Base-by-base conservation (phyloP, 2,113 vertebrate genomes). In the Struthidea cinerea region DNA sequence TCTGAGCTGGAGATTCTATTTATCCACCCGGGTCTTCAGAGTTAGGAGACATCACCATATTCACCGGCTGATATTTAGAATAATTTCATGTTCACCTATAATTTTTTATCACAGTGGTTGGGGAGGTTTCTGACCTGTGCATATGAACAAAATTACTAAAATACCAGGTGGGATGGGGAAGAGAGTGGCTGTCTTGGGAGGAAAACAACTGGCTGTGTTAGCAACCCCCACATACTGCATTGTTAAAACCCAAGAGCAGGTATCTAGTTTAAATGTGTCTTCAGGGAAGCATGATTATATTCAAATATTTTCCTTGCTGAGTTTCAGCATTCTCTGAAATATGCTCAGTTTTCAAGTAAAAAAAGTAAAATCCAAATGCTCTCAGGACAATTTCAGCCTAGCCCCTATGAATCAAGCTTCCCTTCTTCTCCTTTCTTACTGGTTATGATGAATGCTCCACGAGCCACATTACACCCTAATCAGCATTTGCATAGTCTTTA, bases 401-500 rank as follows among this genome's bases (percentile, higher is more conserved):
- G 57, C 23, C 59, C 44, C 16, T 52, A 50, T 67, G 84, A 94
- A 83, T 83, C 59, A 82, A 91, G 35, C 55, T 94, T 88, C 33
- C 14, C 13, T 76, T 46, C n/a, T 77, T 85, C 47, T 93, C 50
- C 61, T 23, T 41, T 84, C 71, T 86, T 50, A 74, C 50, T 67
- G 59, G 65, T 87, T 80, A 88, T 64, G 87, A 87, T 80, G 59
- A 93, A 87, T 79, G 87, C 28, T 93, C 81, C 46, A 39, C 42
- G 74, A 95, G 44, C 47, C 85, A 60, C 64, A 49, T 84, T 77
- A 64, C 76, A 64, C 55, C 35, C 52, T 90, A 91, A 88, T 90
- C 88, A 90, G 76, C 71, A 94, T 94, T 94, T 95, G 88, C 88
- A 88, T 94, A 93, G 96, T 95, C 94, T 94, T 90, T 96, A 91